Evolutionary conservation across 2,797 vertebrate genomes (phyloP), one percentile per base, ranked within the genome.

Genomic region (Muraenolepis orangiensis): DNA sequence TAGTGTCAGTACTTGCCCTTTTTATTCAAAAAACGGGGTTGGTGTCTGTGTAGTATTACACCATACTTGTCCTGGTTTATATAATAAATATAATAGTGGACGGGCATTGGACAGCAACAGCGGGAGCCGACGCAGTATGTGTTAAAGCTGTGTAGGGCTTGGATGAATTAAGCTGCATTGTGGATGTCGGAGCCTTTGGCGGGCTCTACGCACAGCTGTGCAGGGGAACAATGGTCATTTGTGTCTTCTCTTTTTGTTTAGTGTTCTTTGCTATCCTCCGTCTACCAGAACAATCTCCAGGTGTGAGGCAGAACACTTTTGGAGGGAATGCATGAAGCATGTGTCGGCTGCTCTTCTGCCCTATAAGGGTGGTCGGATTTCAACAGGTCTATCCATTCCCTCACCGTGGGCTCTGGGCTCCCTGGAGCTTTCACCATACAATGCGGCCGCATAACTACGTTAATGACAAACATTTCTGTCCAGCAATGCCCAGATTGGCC

Each of bases 191-290:
- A 64, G 57, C n/a, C 3, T 64, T 51, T 26, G 57, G 57, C 57
- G 46, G 30, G 18, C 69, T 72, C n/a, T 11, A 34, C 32, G 23
- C 14, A 32, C 51, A 29, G 76, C 74, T 72, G 79, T 71, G 74
- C 76, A 80, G 81, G 78, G 73, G 81, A 85, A 84, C 80, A 76
- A 84, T 84, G 80, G 81, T 84, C 84, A 85, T 71, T 75, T 82
- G 81, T 84, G 78, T 73, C 72, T 85, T 73, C 72, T 85, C 86
- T 81, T 72, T 75, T 31, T 13, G 66, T 38, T 68, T 69, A 66
- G 13, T 32, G 5, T 74, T 71, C 66, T 69, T 12, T 76, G 64
- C 69, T 69, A 66, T 38, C 61, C 34, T 76, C n/a, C n/a, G n/a
- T n/a, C 69, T 6, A 0, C 30, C 68, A 23, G 66, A 36, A 34